These are phyloP conservation scores for Schizaphis graminum DNA, from an alignment of 2,888 invertebrate genomes.

Conservation along the genomic window DNA sequence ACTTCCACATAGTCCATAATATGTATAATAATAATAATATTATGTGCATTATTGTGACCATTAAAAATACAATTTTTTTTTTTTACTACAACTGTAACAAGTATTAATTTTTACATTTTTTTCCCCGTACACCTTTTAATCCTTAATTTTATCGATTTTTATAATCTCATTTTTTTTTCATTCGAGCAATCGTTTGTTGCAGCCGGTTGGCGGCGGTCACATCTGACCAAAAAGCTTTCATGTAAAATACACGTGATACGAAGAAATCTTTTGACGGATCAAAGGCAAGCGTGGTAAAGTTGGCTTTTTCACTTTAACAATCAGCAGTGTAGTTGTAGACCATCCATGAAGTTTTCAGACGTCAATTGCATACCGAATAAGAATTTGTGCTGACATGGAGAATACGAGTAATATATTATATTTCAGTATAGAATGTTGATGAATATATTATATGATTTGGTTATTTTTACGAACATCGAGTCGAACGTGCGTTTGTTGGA, in stretches of 20 bases:
- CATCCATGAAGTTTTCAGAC: conserved; percentile 11
- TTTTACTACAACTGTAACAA: background rate
- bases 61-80: background rate
- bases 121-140: background rate
- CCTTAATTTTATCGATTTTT: background rate
- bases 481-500: background rate
- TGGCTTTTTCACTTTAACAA: conserved; percentile 31
- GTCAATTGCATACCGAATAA: conserved; percentile 12
- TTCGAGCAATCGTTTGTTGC: background rate
- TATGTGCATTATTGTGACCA: background rate
- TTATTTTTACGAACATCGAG: background rate
- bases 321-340: background rate
- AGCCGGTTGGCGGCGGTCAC: background rate
- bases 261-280: background rate
- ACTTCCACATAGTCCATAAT: background rate
- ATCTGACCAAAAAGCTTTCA: conserved; percentile 4
- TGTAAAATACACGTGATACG: background rate
- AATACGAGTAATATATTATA: background rate
- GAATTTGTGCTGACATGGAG: background rate
- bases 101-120: background rate
- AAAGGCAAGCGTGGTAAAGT: background rate
- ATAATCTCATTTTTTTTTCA: background rate
- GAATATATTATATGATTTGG: conserved; percentile 20
- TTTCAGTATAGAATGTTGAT: background rate
- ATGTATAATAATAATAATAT: background rate